Conservation (phyloP, 2,113 vertebrate genomes). For the Turnix velox region DNA sequence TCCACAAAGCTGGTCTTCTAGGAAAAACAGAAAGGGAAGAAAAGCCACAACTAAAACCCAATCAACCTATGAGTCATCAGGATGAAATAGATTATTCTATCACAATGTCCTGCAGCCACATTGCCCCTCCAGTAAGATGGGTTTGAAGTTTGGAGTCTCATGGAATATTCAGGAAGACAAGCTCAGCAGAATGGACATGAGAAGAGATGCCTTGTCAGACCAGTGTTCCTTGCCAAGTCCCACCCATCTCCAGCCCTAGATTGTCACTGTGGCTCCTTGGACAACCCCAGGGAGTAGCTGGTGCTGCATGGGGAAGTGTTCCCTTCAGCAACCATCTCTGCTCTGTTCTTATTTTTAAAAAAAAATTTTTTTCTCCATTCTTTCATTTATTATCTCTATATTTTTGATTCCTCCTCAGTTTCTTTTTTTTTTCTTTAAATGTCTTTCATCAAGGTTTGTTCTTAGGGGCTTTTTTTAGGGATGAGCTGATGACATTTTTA, state of each 20-base stretch:
- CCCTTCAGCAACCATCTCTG: background rate
- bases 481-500: background rate
- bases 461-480: background rate
- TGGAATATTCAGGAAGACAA: background rate
- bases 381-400: background rate
- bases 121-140: background rate
- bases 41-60: background rate
- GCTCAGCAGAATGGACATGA: background rate
- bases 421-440: background rate
- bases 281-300: background rate
- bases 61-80: background rate
- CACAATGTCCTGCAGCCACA: background rate
- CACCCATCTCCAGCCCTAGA: background rate
- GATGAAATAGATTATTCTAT: background rate
- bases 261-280: background rate
- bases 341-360: background rate
- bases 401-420: background rate
- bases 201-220: background rate
- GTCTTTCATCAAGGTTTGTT: background rate
- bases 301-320: background rate
- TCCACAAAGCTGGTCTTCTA: background rate
- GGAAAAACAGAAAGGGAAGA: background rate
- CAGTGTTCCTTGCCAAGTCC: background rate
- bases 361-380: background rate
- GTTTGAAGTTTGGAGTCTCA: background rate